Evolutionary conservation across 2,888 invertebrate genomes (phyloP).

Genomic region (Kryphioiulus occultus): DNA sequence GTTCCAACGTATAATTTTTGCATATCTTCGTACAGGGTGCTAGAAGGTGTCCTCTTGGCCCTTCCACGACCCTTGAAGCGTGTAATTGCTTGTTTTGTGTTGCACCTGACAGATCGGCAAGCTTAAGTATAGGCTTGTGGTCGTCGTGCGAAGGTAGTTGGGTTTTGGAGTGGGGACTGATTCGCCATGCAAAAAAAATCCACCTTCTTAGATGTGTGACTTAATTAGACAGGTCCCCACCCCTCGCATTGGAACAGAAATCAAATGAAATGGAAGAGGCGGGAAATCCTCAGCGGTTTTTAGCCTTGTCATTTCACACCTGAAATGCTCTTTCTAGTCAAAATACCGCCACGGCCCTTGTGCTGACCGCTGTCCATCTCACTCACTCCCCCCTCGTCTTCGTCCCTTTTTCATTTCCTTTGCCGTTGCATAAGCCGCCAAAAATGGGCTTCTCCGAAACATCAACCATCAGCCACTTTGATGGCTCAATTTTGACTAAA

Average conservation of each 20-base stretch:
- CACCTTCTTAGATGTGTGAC: conserved; percentile 33
- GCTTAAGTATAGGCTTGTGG: not conserved
- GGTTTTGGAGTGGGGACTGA: not conserved
- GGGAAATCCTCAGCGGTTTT: not conserved
- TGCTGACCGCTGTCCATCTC: not conserved
- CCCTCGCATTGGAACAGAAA: conserved; percentile 23
- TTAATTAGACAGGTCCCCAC: conserved; percentile 35
- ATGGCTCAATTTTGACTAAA: conserved; percentile 1
- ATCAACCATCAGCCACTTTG: conserved; percentile 15
- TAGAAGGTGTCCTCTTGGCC: not conserved
- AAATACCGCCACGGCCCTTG: conserved; percentile 13
- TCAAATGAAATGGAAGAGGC: conserved; percentile 31
- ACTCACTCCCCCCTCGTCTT: not conserved
- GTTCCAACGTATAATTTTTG: not conserved
- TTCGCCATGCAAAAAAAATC: not conserved
- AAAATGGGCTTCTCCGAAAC: conserved; percentile 20
- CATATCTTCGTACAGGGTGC: not conserved
- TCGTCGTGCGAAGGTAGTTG: not conserved
- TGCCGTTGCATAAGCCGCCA: not conserved
- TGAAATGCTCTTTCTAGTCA: conserved; percentile 11
- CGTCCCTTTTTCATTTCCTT: not conserved
- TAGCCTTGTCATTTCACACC: conserved; percentile 25
- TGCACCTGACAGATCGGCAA: conserved; percentile 16
- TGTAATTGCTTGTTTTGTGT: conserved; percentile 25
- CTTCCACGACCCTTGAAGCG: not conserved